phyloP scores from a whole-genome alignment of 35 echinoderm and acorn worm species.

The Strongylocentrotus purpuratus region DNA sequence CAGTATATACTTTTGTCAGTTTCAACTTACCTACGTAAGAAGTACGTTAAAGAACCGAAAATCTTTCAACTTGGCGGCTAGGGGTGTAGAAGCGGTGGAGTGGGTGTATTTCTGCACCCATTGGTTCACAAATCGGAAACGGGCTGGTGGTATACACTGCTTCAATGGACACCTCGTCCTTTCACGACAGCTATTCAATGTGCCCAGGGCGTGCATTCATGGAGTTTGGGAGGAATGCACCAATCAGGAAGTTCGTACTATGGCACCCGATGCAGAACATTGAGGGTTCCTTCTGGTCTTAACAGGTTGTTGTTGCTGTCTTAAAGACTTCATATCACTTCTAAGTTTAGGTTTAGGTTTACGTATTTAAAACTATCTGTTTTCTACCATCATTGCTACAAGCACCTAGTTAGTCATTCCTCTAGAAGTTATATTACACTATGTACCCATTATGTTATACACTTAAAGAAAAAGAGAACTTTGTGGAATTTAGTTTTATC shows the following conservation, averaged over 20 bases:
- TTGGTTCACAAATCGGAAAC: not conserved
- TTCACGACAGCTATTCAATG: not conserved
- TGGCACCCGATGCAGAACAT: not conserved
- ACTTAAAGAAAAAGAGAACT: not conserved
- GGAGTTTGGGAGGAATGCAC: not conserved
- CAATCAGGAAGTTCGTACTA: constrained; percentile 24
- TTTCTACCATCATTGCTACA: not conserved
- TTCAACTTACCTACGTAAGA: not conserved
- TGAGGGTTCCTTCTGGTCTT: not conserved
- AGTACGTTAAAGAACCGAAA: not conserved
- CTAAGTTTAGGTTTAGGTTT: not conserved
- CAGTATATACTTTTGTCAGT: not conserved
- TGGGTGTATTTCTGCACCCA: constrained; percentile 21
- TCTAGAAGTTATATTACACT: not conserved
- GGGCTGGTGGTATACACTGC: constrained; percentile 26
- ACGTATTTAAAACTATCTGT: not conserved
- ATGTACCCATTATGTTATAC: not conserved
- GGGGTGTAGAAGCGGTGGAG: not conserved
- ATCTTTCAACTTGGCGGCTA: not conserved
- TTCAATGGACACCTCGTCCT: constrained; percentile 12
- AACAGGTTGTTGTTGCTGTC: not conserved
- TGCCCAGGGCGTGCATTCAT: constrained; percentile 6
- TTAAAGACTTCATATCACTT: not conserved
- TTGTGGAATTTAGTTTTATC: not conserved
- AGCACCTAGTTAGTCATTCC: not conserved